Base-by-base conservation (phyloP, 2,797 vertebrate species). In the Cryptoblepharus egeriae region DNA sequence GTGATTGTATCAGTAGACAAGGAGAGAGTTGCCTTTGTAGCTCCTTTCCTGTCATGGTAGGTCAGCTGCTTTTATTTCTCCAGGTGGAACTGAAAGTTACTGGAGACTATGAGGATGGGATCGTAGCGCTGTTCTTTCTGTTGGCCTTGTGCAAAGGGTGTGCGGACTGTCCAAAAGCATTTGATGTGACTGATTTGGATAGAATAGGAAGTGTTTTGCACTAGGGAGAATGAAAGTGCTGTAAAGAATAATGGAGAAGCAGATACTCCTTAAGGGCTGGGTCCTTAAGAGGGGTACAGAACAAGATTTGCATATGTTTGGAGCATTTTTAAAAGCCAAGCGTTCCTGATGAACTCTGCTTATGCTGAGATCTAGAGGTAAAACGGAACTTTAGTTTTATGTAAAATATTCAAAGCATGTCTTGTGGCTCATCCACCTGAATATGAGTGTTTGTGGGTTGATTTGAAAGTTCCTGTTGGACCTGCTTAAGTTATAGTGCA, bases 1-100 rank as follows among this genome's bases (percentile, higher is more conserved):
- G 93, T 95, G 96, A 97, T 97, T 91, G 92, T 97, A 96, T 97
- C 96, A 89, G 90, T 95, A 95, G 95, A 94, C 95, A 96, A 94
- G 96, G 95, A 95, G 92, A 91, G 87, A 30, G 79, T 90, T 89
- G 90, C 93, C 65, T 84, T 91, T 92, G 88, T 91, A 70, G 72
- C 75, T 45, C 63, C 45, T 76, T 55, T 83, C 52, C 88, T 71
- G 81, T 88, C 84, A 90, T 86, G 26, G 87, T 91, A 90, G 88
- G 91, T 93, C 80, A 82, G 60, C 7, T 42, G 37, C n/a, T 35
- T 84, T 85, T 83, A 85, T 68, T 75, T 90, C 89, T 90, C 89
- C 87, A 91, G 89, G 83, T 88, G 83, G 89, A 86, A 85, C 81
- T 58, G 75, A 81, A 81, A 79, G 52, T 80, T 76, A 87, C 80